Evolutionary conservation across 1,140 invertebrate genomes (phyloP), one percentile per base, ranked within the genome.

Genomic region (Lasaia peninsularis): DNA sequence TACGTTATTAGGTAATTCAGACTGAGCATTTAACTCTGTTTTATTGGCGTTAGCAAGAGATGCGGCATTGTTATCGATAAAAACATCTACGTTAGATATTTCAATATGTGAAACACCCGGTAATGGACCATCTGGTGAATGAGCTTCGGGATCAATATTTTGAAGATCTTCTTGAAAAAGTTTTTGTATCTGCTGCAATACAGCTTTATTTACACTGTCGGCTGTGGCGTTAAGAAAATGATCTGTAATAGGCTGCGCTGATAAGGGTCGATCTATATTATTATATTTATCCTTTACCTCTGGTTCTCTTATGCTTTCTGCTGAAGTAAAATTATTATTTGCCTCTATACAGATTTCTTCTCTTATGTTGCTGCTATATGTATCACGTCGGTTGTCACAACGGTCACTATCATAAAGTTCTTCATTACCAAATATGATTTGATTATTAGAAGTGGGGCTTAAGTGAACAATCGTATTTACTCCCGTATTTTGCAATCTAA

Each of bases 391-490:
- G 24, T 73, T 71, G 40, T 75, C 73, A 53, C 75, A 73, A 6
- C 24, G 49, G 49, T 77, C 73, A 14, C 65, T 66, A 49, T 80
- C 69, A 34, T 68, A 86, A 20, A 88, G 60, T 54, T 88, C 86
- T 52, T 81, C 80, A 58, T 88, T 86, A 0, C 85, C 85, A 61
- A 88, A 86, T 60, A 88, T 88, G 6, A 88, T 88, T 62, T 84
- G 85, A 52, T 88, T 78, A 59, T 88, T 88, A 20, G 86, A 88
- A 14, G 80, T 86, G 4, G 86, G 86, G 40, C 86, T 88, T 31
- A 88, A 63, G 50, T 88, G 86, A 2, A 88, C 86, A 18, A 90
- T 84, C 0, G 89, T 89, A 54, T 89, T 90, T 0, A 89, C 88
- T 28, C 83, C 85, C 0, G 84, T 82, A 63, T 88, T 89, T 56